These are phyloP conservation scores for Corythaeola cristata DNA, from an alignment of 2,113 vertebrate genomes.

Conservation along the genomic window DNA sequence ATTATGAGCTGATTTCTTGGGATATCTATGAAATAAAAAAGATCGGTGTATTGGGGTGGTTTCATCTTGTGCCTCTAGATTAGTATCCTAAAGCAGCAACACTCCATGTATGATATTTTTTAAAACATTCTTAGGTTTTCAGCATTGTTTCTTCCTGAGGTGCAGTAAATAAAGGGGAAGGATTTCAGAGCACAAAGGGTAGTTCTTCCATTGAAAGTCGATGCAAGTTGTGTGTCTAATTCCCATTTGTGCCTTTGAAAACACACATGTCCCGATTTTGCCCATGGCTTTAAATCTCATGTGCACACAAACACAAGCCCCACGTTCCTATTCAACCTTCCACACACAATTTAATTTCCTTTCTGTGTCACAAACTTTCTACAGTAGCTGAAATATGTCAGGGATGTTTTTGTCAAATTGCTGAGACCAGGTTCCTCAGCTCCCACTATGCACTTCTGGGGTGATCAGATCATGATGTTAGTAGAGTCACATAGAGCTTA, in stretches of 20 bases:
- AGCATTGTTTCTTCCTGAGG: not conserved
- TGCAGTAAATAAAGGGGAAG: not conserved
- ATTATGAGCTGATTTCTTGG: not conserved
- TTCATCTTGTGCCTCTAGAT: not conserved
- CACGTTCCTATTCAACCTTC: not conserved
- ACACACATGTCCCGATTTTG: not conserved
- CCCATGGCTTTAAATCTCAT: constrained; percentile 23
- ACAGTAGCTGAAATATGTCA: not conserved
- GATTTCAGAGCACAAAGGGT: not conserved
- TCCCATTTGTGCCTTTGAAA: constrained; percentile 16
- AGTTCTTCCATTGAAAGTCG: not conserved
- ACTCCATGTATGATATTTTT: not conserved
- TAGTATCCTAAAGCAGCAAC: not conserved
- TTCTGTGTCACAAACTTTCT: constrained; percentile 28
- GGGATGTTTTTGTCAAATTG: constrained; percentile 26
- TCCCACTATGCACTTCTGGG: constrained; percentile 44
- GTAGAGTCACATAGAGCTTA: constrained; percentile 42
- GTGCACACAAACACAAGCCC: not conserved
- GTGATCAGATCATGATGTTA: constrained; percentile 55
- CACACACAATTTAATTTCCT: constrained; percentile 14
- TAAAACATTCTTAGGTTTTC: not conserved
- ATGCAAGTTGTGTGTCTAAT: not conserved
- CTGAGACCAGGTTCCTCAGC: constrained; percentile 35
- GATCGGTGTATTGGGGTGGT: not conserved
- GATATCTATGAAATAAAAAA: not conserved